These are phyloP conservation scores for Drosophila borealis DNA, from an alignment of 2,888 invertebrate genomes.

Conservation along the genomic window DNA sequence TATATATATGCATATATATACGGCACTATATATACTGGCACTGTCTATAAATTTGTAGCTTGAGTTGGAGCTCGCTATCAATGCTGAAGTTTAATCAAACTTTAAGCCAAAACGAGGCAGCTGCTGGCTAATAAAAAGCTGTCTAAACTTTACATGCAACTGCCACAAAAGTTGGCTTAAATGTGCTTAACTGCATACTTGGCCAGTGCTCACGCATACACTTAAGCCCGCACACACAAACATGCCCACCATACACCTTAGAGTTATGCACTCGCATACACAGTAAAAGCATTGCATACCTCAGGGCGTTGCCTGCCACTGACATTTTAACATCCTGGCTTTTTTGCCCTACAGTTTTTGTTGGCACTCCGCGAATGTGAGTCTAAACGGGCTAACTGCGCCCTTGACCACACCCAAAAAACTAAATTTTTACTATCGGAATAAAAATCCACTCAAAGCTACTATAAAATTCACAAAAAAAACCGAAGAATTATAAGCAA, in stretches of 20 bases:
- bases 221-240: background rate
- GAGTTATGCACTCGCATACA: slow-evolving; percentile 16
- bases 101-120: slow-evolving; percentile 44
- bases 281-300: slow-evolving; percentile 54
- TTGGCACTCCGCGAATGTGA: slow-evolving; percentile 17
- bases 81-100: slow-evolving; percentile 66
- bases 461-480: background rate
- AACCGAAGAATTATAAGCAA: slow-evolving; percentile 2
- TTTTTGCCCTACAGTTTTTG: slow-evolving; percentile 11
- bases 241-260: slow-evolving; percentile 38
- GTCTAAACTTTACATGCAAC: slow-evolving; percentile 51
- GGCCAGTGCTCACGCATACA: slow-evolving; percentile 6
- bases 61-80: slow-evolving; percentile 48
- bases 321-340: slow-evolving; percentile 10
- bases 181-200: slow-evolving; percentile 38
- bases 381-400: background rate
- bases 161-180: slow-evolving; percentile 48
- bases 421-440: slow-evolving; percentile 14
- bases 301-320: slow-evolving; percentile 42
- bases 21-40: slow-evolving; percentile 2
- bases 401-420: slow-evolving; percentile 19
- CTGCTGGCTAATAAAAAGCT: slow-evolving; percentile 52
- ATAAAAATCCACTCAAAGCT: slow-evolving; percentile 44
- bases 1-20: slow-evolving; percentile 20
- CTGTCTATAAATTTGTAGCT: slow-evolving; percentile 47